Conservation (phyloP, 2,113 vertebrate species). For the Limnothrissa miodon region DNA sequence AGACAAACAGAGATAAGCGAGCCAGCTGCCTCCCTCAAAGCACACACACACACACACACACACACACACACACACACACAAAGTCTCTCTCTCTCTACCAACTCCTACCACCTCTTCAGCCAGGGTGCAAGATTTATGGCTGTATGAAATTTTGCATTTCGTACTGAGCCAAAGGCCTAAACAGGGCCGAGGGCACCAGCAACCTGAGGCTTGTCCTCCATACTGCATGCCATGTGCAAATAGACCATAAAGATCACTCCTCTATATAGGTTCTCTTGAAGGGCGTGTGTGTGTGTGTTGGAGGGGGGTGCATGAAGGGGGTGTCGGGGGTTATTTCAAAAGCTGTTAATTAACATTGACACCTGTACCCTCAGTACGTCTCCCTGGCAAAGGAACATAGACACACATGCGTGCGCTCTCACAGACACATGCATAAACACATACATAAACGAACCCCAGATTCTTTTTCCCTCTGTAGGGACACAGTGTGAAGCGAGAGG, state of each 20-base stretch:
- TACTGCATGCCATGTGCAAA: conserved; percentile 47
- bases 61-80: not conserved
- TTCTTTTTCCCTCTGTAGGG: not conserved
- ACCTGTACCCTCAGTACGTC: conserved; percentile 37
- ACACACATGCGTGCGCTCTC: not conserved
- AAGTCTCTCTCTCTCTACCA: conserved; percentile 15
- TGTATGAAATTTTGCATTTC: conserved; percentile 49
- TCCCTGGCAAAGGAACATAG: conserved; percentile 16
- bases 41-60: conserved; percentile 10
- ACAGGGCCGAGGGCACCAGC: conserved; percentile 26
- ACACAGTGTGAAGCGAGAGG: not conserved
- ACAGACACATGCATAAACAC: not conserved
- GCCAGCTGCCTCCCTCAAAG: conserved; percentile 36
- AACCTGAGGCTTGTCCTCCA: conserved; percentile 46
- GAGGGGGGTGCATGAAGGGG: not conserved
- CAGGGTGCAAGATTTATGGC: conserved; percentile 48
- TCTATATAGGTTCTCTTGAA: conserved; percentile 48
- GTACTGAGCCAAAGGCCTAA: conserved; percentile 28
- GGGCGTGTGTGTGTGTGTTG: not conserved
- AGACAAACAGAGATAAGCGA: conserved; percentile 36
- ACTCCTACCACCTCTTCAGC: conserved; percentile 27
- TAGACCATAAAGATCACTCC: conserved; percentile 50
- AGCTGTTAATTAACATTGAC: conserved; percentile 55
- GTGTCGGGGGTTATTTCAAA: conserved; percentile 47
- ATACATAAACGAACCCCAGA: not conserved